A percentile compares a stretch with the other conserved stretches of the same genome.
Conservation (phyloP, 2,113 vertebrate species). For the Cinclus mexicanus region DNA sequence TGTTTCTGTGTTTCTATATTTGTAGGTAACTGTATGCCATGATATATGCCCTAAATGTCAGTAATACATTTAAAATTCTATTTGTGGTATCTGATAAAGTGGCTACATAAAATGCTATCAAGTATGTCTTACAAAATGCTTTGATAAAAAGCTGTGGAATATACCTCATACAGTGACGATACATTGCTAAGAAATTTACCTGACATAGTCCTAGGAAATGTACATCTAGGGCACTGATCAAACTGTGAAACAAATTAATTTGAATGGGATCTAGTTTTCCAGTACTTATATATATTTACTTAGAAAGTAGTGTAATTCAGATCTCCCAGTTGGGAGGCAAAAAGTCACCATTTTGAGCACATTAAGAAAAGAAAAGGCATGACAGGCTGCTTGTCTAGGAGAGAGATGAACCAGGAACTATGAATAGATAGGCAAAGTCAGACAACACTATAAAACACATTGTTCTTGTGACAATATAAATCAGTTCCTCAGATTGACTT, state of each 20-base stretch:
- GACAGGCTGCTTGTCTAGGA: not conserved
- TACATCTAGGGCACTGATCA: not conserved
- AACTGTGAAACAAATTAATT: constrained; percentile 21
- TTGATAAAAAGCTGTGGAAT: not conserved
- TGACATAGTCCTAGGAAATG: not conserved
- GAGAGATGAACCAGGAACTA: not conserved
- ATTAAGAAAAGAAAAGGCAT: not conserved
- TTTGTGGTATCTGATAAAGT: not conserved
- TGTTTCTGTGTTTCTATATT: not conserved
- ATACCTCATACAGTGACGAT: not conserved
- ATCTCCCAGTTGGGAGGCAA: not conserved
- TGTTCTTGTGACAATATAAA: not conserved
- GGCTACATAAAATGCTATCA: not conserved
- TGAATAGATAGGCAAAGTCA: not conserved
- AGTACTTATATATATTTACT: not conserved
- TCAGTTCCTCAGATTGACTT: not conserved
- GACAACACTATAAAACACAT: not conserved
- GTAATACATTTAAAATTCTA: not conserved
- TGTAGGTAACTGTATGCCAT: not conserved
- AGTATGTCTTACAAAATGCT: not conserved
- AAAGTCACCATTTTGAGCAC: not conserved
- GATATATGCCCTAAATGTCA: not conserved
- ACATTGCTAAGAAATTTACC: not conserved
- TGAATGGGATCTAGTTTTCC: not conserved
- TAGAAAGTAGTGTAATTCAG: not conserved